These are phyloP conservation scores for Colistium nudipinnis DNA, from an alignment of 2,113 vertebrate species.

Conservation along the genomic window DNA sequence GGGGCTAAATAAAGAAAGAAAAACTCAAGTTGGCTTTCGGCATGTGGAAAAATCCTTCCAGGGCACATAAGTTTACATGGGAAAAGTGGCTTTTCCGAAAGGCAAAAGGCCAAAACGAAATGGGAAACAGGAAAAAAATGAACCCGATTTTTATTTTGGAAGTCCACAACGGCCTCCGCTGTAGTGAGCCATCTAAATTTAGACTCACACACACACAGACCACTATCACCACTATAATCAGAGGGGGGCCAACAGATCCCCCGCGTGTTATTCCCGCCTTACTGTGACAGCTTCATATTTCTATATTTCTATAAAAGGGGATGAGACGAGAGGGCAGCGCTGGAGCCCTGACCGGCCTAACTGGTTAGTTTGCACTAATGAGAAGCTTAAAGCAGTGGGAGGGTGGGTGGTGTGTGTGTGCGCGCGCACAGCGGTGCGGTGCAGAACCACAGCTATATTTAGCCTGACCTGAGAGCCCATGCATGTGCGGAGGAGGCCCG, in stretches of 20 bases:
- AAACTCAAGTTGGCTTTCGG: not conserved
- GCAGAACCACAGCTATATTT: conserved; percentile 75
- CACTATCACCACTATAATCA: conserved; percentile 43
- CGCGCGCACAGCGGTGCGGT: conserved; percentile 26
- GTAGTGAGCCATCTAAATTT: conserved; percentile 37
- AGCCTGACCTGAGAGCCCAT: conserved; percentile 78
- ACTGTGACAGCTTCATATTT: conserved; percentile 69
- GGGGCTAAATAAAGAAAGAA: not conserved
- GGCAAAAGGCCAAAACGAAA: too few relatives aligned
- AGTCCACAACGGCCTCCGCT: too few relatives aligned
- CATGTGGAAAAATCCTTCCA: not conserved
- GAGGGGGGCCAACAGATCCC: conserved; percentile 62
- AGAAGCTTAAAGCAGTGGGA: conserved; percentile 25
- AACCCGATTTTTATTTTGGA: too few relatives aligned
- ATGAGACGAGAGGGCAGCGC: conserved; percentile 45
- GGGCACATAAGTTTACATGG: too few relatives aligned
- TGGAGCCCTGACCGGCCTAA: conserved; percentile 51
- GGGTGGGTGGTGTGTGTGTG: not conserved
- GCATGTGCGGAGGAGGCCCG: conserved; percentile 59
- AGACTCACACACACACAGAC: conserved; percentile 35
- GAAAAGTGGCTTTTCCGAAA: not conserved
- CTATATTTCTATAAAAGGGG: conserved; percentile 79
- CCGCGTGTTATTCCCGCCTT: conserved; percentile 69
- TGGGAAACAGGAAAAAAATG: too few relatives aligned
- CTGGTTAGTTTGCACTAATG: conserved; percentile 54